Percentiles rank a stretch among this genome's conserved stretches.
phyloP scores from a whole-genome alignment of 2,797 vertebrate genomes.

The Antrozous pallidus region DNA sequence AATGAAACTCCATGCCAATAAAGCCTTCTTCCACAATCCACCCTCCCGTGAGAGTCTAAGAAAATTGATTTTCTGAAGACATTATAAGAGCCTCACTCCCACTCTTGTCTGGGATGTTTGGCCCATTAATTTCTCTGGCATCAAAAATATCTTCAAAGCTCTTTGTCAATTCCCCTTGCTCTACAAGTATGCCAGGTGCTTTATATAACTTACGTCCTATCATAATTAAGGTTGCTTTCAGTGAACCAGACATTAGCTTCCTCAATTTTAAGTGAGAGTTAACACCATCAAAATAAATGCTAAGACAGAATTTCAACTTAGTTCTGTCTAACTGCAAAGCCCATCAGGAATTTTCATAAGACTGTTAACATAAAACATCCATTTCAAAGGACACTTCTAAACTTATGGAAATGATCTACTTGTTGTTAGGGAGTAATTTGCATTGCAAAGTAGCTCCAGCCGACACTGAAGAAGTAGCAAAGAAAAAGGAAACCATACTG shows the following conservation, averaged over 20 bases:
- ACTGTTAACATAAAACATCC: not conserved
- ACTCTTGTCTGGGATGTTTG: too few relatives aligned
- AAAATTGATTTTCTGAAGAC: too few relatives aligned
- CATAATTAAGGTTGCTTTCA: not conserved
- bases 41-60: too few relatives aligned
- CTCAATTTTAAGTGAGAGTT: not conserved
- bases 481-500: not conserved
- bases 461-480: not conserved
- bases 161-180: not conserved
- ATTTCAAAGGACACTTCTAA: not conserved
- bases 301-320: not conserved
- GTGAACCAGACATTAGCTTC: not conserved
- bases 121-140: too few relatives aligned
- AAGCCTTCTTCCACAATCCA: too few relatives aligned
- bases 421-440: not conserved
- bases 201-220: not conserved
- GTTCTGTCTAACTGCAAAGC: not conserved
- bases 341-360: not conserved
- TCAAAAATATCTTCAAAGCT: not conserved
- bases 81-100: too few relatives aligned
- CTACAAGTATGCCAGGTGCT: not conserved
- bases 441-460: not conserved
- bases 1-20: too few relatives aligned
- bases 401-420: not conserved
- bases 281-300: not conserved